Evolutionary conservation across 1,140 invertebrate species (phyloP).

Genomic region (Planococcus citri): DNA sequence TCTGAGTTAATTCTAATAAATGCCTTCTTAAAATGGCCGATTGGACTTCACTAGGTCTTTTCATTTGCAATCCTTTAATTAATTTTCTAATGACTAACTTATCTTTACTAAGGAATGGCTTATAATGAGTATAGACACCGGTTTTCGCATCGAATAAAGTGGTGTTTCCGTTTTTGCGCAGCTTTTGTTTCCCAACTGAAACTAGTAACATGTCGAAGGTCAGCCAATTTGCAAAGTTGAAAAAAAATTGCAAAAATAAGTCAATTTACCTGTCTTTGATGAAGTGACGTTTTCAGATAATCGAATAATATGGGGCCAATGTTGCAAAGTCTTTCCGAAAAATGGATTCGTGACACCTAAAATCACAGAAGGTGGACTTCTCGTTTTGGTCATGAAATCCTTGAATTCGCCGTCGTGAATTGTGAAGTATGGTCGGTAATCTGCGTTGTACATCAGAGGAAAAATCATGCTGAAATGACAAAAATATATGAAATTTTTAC

Average conservation of each 20-base stretch:
- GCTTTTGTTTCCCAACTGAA: constrained; percentile 16
- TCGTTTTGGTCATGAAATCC: constrained; percentile 84
- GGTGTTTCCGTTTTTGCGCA: constrained; percentile 36
- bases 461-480: constrained; percentile 58
- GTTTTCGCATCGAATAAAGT: constrained; percentile 59
- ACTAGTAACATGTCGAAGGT: neutral
- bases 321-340: constrained; percentile 95
- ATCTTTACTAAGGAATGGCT: constrained; percentile 84
- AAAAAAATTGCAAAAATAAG: no score
- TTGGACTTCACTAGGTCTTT: constrained; percentile 76
- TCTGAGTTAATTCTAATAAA: constrained; percentile 90
- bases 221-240: no score
- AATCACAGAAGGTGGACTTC: constrained; percentile 79
- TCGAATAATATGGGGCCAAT: constrained; percentile 96
- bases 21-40: constrained; percentile 74
- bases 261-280: constrained; percentile 29
- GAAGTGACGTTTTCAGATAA: constrained; percentile 53
- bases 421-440: constrained; percentile 97
- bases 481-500: no score
- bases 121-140: constrained; percentile 89
- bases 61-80: constrained; percentile 65
- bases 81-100: constrained; percentile 84
- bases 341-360: constrained; percentile 99
- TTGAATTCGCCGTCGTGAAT: constrained; percentile 99
- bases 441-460: constrained; percentile 80